Percentiles rank a stretch among this genome's conserved stretches.
Conservation (phyloP, 2,888 invertebrate species). For the Pammene aurita region DNA sequence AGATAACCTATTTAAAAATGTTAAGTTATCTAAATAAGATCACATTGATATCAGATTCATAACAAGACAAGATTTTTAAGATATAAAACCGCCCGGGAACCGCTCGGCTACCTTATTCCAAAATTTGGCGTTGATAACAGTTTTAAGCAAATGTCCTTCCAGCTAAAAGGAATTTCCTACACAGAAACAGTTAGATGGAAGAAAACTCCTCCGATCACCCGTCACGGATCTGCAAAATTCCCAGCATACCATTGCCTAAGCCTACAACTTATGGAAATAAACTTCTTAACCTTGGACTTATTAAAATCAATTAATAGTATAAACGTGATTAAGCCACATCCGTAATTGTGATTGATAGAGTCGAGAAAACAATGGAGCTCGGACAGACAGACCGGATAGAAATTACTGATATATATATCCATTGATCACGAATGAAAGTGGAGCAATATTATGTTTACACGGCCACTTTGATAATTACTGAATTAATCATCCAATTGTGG, state of each 20-base stretch:
- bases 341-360: slow-evolving; percentile 79
- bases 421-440: slow-evolving; percentile 67
- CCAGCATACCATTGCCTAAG: slow-evolving; percentile 27
- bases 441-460: slow-evolving; percentile 47
- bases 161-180: too few relatives aligned
- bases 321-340: slow-evolving; percentile 76
- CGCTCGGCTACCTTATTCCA: too few relatives aligned
- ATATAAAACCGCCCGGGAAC: too few relatives aligned
- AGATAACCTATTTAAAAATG: too few relatives aligned
- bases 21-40: too few relatives aligned
- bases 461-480: slow-evolving; percentile 39
- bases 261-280: slow-evolving; percentile 34
- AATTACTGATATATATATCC: slow-evolving; percentile 60
- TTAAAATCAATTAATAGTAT: slow-evolving; percentile 74
- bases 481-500: slow-evolving; percentile 34
- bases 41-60: too few relatives aligned
- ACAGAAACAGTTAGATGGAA: too few relatives aligned
- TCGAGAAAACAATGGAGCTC: slow-evolving; percentile 52
- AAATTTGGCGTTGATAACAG: too few relatives aligned
- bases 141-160: too few relatives aligned
- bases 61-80: too few relatives aligned
- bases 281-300: slow-evolving; percentile 64
- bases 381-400: slow-evolving; percentile 55
- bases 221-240: slow-evolving; percentile 39
- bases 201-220: neutral